phyloP scores from a whole-genome alignment of 1,140 invertebrate species.

The Cotesia typhae region DNA sequence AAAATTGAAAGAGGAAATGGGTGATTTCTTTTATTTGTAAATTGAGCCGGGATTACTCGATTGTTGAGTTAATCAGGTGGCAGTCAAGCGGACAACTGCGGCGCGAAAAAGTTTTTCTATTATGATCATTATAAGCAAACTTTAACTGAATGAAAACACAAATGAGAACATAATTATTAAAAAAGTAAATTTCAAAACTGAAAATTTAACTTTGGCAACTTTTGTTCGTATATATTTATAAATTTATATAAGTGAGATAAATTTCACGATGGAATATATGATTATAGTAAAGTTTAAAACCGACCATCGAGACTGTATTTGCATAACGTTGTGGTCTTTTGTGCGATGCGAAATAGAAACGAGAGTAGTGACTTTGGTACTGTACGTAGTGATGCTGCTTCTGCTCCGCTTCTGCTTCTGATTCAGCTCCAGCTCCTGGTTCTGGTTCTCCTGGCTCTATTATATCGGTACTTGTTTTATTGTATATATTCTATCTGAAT shows the following conservation, averaged over 20 bases:
- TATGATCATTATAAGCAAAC: too few relatives aligned
- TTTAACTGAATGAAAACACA: too few relatives aligned
- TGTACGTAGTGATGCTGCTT: too few relatives aligned
- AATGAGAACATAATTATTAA: too few relatives aligned
- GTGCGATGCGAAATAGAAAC: neutral
- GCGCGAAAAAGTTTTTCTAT: too few relatives aligned
- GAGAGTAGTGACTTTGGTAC: neutral
- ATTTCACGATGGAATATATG: neutral
- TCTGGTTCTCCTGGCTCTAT: too few relatives aligned
- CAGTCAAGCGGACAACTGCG: conserved; percentile 42
- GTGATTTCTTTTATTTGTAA: neutral
- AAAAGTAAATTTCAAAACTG: too few relatives aligned
- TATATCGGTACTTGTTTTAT: too few relatives aligned
- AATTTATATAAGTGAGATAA: conserved; percentile 39
- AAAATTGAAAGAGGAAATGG: conserved; percentile 15
- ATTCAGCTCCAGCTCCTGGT: too few relatives aligned
- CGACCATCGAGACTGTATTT: conserved; percentile 13
- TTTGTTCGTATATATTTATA: conserved; percentile 34
- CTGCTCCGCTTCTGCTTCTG: too few relatives aligned
- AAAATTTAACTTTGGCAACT: too few relatives aligned
- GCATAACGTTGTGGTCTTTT: conserved; percentile 14
- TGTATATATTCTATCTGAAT: too few relatives aligned
- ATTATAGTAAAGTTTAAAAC: conserved; percentile 11
- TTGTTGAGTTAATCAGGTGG: conserved; percentile 54
- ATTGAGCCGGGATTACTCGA: conserved; percentile 33